phyloP scores from a whole-genome alignment of 2,797 vertebrate genomes.

The Aratinga solstitialis region DNA sequence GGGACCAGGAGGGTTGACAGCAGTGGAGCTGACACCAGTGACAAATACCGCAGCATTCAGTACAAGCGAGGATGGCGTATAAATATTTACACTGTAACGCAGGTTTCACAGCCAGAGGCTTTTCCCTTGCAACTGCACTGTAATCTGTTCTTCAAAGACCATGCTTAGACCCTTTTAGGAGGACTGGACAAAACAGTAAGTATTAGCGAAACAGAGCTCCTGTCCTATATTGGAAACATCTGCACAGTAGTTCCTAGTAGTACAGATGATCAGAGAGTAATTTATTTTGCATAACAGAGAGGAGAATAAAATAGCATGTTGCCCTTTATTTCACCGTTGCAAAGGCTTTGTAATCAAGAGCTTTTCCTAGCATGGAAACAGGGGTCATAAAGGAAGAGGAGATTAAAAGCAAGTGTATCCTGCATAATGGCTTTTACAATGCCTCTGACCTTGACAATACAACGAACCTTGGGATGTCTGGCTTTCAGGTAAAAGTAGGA shows the following conservation, averaged over 20 bases:
- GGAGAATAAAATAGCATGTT: neutral
- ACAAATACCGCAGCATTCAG: neutral
- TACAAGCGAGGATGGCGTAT: neutral
- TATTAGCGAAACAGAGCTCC: neutral
- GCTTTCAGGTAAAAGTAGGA: neutral
- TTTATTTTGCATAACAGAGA: neutral
- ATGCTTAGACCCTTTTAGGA: neutral
- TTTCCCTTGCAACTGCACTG: neutral
- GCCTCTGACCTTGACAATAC: neutral
- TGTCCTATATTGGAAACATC: neutral
- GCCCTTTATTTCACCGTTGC: neutral
- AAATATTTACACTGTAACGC: neutral
- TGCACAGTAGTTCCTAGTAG: neutral
- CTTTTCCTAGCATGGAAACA: neutral
- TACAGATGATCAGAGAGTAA: neutral
- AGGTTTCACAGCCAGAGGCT: neutral
- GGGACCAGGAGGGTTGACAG: neutral
- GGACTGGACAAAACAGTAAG: neutral
- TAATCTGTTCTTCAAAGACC: neutral
- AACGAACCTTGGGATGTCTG: neutral
- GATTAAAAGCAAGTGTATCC: neutral
- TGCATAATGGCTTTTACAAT: neutral
- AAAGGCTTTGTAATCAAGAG: slow-evolving; percentile 16
- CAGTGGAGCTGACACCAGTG: neutral
- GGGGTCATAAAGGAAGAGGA: neutral